These are phyloP conservation scores for Microctonus aethiopoides DNA, from an alignment of 2,888 invertebrate species.

Conservation along the genomic window DNA sequence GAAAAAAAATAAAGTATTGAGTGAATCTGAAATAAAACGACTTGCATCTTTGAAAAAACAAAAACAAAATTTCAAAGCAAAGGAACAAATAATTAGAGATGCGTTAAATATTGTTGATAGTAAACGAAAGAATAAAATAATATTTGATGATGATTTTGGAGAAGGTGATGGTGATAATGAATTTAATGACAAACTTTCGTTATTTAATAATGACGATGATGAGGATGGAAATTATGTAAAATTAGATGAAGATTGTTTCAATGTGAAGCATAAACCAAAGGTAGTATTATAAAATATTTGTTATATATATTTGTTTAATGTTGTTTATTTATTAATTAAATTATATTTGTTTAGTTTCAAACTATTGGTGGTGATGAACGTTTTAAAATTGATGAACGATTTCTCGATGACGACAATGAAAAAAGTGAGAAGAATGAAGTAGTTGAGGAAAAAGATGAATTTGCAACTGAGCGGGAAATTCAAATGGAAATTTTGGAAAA, in stretches of 20 bases:
- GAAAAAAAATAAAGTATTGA: background rate
- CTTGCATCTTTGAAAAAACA: constrained; percentile 75
- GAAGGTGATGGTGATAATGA: constrained; percentile 43
- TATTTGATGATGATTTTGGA: constrained; percentile 70
- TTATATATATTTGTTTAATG: constrained; percentile 16
- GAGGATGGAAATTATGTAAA: constrained; percentile 70
- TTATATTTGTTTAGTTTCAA: constrained; percentile 69
- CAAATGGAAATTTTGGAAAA: constrained; percentile 71
- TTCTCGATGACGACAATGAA: constrained; percentile 72
- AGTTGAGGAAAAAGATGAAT: constrained; percentile 66
- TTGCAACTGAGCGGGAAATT: constrained; percentile 69
- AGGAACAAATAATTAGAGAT: constrained; percentile 74
- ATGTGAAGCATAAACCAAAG: constrained; percentile 76
- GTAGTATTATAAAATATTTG: constrained; percentile 68
- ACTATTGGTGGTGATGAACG: constrained; percentile 81
- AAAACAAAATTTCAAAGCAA: constrained; percentile 73
- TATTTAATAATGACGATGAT: constrained; percentile 69
- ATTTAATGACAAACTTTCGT: constrained; percentile 39
- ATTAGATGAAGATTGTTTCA: constrained; percentile 71
- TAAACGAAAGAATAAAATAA: constrained; percentile 72
- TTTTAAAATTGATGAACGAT: constrained; percentile 80
- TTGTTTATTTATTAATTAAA: constrained; percentile 26
- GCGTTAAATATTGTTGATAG: constrained; percentile 74
- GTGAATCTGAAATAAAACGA: constrained; percentile 66
- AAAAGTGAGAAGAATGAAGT: constrained; percentile 51